Percentiles rank a stretch among this genome's conserved stretches.
Evolutionary conservation across 2,888 invertebrate species (phyloP).

Genomic region (Urechis unicinctus): DNA sequence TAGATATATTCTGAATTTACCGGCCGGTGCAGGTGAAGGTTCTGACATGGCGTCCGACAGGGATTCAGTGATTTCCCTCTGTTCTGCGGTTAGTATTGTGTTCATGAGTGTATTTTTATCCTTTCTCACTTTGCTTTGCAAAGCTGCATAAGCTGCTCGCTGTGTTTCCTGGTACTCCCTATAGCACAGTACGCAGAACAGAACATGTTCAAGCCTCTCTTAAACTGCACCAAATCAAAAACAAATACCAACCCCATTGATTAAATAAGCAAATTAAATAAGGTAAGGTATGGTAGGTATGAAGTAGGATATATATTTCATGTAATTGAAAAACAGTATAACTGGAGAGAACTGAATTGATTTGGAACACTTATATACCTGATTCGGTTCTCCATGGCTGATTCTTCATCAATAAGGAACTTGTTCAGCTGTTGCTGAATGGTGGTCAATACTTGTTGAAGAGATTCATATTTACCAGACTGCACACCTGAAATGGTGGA

Average conservation of each 20-base stretch:
- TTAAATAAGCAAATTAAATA: too few relatives aligned
- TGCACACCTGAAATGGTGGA: not conserved
- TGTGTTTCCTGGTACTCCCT: conserved; percentile 43
- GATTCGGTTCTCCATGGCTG: conserved; percentile 68
- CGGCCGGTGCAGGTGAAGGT: too few relatives aligned
- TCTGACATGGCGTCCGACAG: too few relatives aligned
- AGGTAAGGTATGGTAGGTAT: too few relatives aligned
- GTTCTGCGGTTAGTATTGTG: conserved; percentile 5
- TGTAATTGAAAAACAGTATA: too few relatives aligned
- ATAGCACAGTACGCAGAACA: too few relatives aligned
- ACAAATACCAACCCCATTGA: too few relatives aligned
- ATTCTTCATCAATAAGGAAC: conserved; percentile 65
- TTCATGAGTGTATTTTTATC: conserved; percentile 51
- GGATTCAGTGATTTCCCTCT: too few relatives aligned
- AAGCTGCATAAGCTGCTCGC: conserved; percentile 67
- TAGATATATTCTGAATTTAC: too few relatives aligned
- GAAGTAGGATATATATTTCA: too few relatives aligned
- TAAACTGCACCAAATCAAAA: not conserved
- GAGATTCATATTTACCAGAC: not conserved
- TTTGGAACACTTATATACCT: conserved; percentile 54
- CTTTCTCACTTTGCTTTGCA: conserved; percentile 58
- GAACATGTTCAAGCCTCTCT: not conserved
- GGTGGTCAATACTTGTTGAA: conserved; percentile 54
- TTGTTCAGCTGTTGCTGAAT: conserved; percentile 65
- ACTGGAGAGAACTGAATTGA: too few relatives aligned